phyloP scores from a whole-genome alignment of 2,888 invertebrate genomes.

The Drosophila mercatorum region DNA sequence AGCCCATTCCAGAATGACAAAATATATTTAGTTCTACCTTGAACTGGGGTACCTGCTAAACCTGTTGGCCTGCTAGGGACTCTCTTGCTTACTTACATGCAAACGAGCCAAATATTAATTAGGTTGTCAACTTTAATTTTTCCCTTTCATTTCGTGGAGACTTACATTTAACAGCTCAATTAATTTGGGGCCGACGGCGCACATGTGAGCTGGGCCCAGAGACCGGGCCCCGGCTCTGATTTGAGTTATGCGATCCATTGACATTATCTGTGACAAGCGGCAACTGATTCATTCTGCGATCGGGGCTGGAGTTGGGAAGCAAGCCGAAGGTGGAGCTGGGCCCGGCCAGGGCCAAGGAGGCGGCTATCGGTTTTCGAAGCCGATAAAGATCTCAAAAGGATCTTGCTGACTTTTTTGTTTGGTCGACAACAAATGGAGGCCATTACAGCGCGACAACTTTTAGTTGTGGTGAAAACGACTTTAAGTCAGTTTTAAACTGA shows the following conservation, averaged over 20 bases:
- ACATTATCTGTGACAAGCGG: constrained; percentile 78
- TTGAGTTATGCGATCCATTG: constrained; percentile 77
- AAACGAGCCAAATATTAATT: constrained; percentile 81
- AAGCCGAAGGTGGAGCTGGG: neutral
- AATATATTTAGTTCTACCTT: constrained; percentile 4
- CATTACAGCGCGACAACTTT: constrained; percentile 83
- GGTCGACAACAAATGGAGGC: constrained; percentile 74
- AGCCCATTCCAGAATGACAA: neutral
- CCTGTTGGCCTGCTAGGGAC: constrained; percentile 55
- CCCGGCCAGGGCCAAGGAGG: constrained; percentile 30
- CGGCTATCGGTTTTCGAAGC: constrained; percentile 65
- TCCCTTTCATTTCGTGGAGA: constrained; percentile 80
- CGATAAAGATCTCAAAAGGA: constrained; percentile 84
- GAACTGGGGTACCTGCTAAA: constrained; percentile 53
- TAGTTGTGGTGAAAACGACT: constrained; percentile 84
- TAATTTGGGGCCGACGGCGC: constrained; percentile 60
- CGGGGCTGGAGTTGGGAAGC: constrained; percentile 6
- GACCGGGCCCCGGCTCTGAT: constrained; percentile 49
- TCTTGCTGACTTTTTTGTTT: constrained; percentile 78
- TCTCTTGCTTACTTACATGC: constrained; percentile 47
- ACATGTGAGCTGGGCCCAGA: constrained; percentile 41
- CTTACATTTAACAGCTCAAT: constrained; percentile 80
- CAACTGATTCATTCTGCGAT: constrained; percentile 72
- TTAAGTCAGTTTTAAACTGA: constrained; percentile 82
- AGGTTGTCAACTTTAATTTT: constrained; percentile 77